Base-by-base conservation (phyloP, 2,797 vertebrate genomes). In the Sardinella longiceps region DNA sequence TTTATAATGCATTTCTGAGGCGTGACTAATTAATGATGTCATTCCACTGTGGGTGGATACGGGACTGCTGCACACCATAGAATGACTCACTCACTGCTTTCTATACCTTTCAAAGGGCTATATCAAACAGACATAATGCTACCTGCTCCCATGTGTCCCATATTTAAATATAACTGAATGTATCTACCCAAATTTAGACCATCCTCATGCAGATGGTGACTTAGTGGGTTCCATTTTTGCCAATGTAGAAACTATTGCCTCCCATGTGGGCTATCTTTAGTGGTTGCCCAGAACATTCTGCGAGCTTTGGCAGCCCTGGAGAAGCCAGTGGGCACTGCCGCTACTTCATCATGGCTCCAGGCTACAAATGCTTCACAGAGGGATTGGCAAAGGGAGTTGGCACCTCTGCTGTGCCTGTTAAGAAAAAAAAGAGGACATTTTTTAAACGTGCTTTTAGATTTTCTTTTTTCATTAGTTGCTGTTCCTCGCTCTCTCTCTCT, bases 241-340 rank as follows among this genome's bases (percentile, higher is more conserved):
- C 70, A 9, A 5, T 7, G 9, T 39, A 10, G 18, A 77, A 77
- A 43, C 70, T 37, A 23, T 37, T 5, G 70, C 15, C 37, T 43
- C 37, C 70, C 70, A 23, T 77, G 70, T 77, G 70, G 70, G 70
- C 70, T 77, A 77, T 77, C 70, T 77, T 77, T 43, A 77, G 18
- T 43, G 33, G 70, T 77, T 77, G 70, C 70, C 37, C 33, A 30
- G 43, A 81, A 81, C 43, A 28, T 81, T 48, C 80, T 48, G 45
- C 3, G 25, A 51, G 45, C n/a, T 53, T 53, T 81, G 45, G 80
- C 45, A 48, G 45, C 30, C 46, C 46, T 20, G 45, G 45, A 28
- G 45, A n/a, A 28, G 80, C 80, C 46, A 48, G 80, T 23, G 18
- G 80, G 50, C n/a, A 43, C 45, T 53, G 80, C 45, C 80, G 5